Percentiles rank a stretch among this genome's conserved stretches.
These are phyloP conservation scores for Corvus hawaiiensis DNA, from an alignment of 2,113 vertebrate species.

Conservation along the genomic window DNA sequence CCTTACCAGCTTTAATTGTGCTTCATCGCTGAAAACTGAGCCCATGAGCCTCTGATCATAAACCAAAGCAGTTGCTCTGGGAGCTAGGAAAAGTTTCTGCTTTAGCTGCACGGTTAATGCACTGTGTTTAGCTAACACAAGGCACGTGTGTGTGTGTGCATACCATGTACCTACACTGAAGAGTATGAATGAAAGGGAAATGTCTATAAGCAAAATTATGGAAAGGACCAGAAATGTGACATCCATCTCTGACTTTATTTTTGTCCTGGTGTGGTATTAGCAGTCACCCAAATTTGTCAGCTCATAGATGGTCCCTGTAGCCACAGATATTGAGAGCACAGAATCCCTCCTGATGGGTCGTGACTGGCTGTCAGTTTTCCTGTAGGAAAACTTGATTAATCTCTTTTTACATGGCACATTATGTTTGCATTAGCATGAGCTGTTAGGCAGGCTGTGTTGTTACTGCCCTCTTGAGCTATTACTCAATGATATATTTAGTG, in stretches of 20 bases:
- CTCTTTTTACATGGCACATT: conserved; percentile 42
- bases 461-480: conserved; percentile 48
- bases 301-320: conserved; percentile 1
- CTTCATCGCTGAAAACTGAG: conserved; percentile 53
- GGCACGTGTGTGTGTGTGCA: background rate
- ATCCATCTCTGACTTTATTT: background rate
- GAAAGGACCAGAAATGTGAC: background rate
- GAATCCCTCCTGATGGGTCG: background rate
- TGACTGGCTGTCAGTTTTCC: conserved; percentile 28
- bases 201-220: background rate
- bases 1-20: conserved; percentile 46
- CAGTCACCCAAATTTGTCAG: background rate
- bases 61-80: conserved; percentile 3
- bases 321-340: background rate
- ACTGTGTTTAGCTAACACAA: background rate
- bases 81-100: background rate
- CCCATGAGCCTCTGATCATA: background rate
- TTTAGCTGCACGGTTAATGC: background rate
- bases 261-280: background rate
- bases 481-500: conserved; percentile 34
- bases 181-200: background rate
- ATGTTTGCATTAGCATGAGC: conserved; percentile 51
- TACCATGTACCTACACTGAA: background rate
- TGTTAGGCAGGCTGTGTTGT: conserved; percentile 19
- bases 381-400: conserved; percentile 50